A percentile compares a stretch with the other conserved stretches of the same genome.
Conservation (phyloP, 92 coral and sea anemone species). For the Epizoanthus scotinus region DNA sequence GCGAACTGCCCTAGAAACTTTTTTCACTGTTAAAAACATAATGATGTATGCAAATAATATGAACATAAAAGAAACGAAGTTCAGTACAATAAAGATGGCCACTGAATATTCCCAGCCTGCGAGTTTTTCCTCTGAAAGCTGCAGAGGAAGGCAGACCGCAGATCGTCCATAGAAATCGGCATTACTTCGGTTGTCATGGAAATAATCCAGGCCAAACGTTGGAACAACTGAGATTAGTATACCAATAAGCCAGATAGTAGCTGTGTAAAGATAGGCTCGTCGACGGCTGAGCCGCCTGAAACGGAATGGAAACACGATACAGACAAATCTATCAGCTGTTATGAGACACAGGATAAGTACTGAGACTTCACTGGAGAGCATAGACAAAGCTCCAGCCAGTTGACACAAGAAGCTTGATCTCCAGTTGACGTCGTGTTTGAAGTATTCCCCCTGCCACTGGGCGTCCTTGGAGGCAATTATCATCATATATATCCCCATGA, state of each 20-base stretch:
- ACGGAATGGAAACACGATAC: slow-evolving; percentile 68
- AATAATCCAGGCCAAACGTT: slow-evolving; percentile 46
- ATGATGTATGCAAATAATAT: slow-evolving; percentile 51
- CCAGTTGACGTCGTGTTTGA: slow-evolving; percentile 66
- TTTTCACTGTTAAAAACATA: slow-evolving; percentile 62
- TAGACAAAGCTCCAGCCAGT: slow-evolving; percentile 68
- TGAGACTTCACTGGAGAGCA: slow-evolving; percentile 78
- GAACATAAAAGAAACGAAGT: neutral
- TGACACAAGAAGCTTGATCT: slow-evolving; percentile 63
- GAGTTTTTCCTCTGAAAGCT: slow-evolving; percentile 59
- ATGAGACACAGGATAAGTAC: slow-evolving; percentile 69
- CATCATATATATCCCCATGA: slow-evolving; percentile 76
- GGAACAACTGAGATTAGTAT: slow-evolving; percentile 54
- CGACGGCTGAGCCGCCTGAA: slow-evolving; percentile 35
- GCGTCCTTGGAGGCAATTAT: slow-evolving; percentile 67
- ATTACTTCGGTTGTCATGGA: slow-evolving; percentile 46
- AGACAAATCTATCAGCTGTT: slow-evolving; percentile 72
- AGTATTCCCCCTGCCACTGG: slow-evolving; percentile 27
- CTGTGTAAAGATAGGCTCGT: too few species aligned
- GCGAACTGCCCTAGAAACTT: slow-evolving; percentile 55
- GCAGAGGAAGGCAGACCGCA: slow-evolving; percentile 49
- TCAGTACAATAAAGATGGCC: too few species aligned
- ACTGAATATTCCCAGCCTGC: slow-evolving; percentile 42
- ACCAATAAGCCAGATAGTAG: slow-evolving; percentile 55
- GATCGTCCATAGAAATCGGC: slow-evolving; percentile 67